These are phyloP conservation scores for Pao palembangensis DNA, from an alignment of 2,113 vertebrate species.

Conservation along the genomic window DNA sequence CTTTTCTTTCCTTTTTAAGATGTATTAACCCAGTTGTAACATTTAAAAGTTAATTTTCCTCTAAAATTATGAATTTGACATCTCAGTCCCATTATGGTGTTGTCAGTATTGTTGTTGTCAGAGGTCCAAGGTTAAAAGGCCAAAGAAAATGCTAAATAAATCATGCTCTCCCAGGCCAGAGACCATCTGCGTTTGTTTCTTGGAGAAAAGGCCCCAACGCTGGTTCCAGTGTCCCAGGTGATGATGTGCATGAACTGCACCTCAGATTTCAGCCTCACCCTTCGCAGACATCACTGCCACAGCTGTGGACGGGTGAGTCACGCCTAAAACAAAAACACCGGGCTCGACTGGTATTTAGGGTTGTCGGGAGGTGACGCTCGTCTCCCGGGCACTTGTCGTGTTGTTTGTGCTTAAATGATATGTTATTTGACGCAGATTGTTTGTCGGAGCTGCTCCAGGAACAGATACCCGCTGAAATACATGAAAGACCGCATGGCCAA, in stretches of 20 bases:
- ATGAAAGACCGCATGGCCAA: constrained; percentile 92
- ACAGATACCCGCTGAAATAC: constrained; percentile 94
- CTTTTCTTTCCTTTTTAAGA: too few species aligned
- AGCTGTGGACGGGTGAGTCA: constrained; percentile 91
- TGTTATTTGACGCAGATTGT: constrained; percentile 81
- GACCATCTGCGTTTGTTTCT: constrained; percentile 82
- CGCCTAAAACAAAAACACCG: neutral
- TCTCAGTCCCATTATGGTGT: too few species aligned
- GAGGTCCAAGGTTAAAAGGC: too few species aligned
- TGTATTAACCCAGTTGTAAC: too few species aligned
- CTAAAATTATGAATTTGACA: too few species aligned
- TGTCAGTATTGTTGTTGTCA: too few species aligned
- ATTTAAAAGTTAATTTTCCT: too few species aligned
- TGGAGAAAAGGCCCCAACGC: constrained; percentile 87
- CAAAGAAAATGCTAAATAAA: too few species aligned
- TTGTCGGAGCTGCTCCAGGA: constrained; percentile 92
- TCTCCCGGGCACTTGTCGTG: too few species aligned
- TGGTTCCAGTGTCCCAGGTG: constrained; percentile 88
- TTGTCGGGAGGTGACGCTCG: too few species aligned
- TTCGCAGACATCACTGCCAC: constrained; percentile 90
- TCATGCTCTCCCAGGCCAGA: constrained; percentile 69
- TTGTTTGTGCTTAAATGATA: neutral
- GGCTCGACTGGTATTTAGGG: too few species aligned
- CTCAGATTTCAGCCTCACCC: constrained; percentile 90
- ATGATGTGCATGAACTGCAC: constrained; percentile 99